Evolutionary conservation across 2,113 vertebrate species (phyloP), one percentile per base, ranked within the genome.

Genomic region (Oncorhynchus tshawytscha): DNA sequence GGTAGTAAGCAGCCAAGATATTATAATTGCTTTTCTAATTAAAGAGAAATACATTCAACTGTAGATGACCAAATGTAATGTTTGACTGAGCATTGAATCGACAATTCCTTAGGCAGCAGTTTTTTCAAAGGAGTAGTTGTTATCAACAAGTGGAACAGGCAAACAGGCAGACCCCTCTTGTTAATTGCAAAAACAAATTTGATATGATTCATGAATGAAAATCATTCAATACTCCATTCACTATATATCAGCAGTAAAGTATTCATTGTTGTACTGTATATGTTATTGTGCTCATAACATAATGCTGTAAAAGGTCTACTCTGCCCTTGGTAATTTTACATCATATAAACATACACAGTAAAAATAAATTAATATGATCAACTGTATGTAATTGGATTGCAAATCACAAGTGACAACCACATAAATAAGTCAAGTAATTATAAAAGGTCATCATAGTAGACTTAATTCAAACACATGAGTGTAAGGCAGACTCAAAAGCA

Each of bases 1-100:
- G 70, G 72, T 68, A 81, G 66, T 51, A 68, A 66, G 76, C 76
- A 70, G 65, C 72, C 68, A 65, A 68, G 34, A 75, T 79, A 78
- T 83, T 76, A 76, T 80, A 83, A 85, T 81, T 79, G 73, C 77
- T 82, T 86, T 72, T 76, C 65, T 85, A 69, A 84, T 88, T 81
- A 85, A 83, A 79, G 31, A 81, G 34, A 78, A 85, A 83, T 51
- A 67, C 66, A 76, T 80, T 77, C 71, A 15, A 20, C 64, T 67
- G 78, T 71, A 65, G 75, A 88, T 81, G 73, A 87, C 84, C 82
- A 85, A 76, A 77, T 64, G 31, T 54, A 75, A 79, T 34, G 62
- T 82, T 77, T 76, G 77, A 77, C 75, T 86, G 83, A 77, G 24
- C 80, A 70, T 1, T 78, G 73, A 62, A 79, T 84, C 78, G 76